A percentile compares a stretch with the other conserved stretches of the same genome.
phyloP scores from a whole-genome alignment of 2,113 vertebrate genomes.

The Alethe castanea region DNA sequence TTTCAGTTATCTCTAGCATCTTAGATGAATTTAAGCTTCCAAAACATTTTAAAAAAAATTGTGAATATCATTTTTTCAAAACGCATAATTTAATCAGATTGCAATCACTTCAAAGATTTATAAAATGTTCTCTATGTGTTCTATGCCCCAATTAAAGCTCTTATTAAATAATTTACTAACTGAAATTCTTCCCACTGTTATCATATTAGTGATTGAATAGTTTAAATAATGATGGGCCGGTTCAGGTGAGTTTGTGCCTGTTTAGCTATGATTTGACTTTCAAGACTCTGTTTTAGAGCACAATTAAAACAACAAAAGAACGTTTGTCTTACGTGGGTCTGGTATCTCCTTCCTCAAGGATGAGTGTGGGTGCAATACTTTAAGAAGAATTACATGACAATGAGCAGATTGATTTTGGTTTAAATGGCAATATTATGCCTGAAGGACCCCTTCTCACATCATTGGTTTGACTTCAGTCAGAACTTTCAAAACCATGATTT shows the following conservation, averaged over 20 bases:
- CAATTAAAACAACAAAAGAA: neutral
- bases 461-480: neutral
- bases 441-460: neutral
- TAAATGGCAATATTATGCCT: neutral
- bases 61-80: neutral
- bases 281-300: neutral
- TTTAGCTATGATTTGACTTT: neutral
- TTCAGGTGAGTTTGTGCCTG: neutral
- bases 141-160: fast-evolving
- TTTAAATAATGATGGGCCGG: neutral
- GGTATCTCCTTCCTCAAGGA: neutral
- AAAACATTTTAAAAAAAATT: neutral
- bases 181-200: neutral
- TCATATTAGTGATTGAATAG: neutral
- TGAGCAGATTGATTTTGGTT: neutral
- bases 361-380: neutral
- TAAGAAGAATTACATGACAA: neutral
- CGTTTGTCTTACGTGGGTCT: neutral
- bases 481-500: neutral
- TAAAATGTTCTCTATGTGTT: neutral
- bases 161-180: neutral
- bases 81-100: neutral
- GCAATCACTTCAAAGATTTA: neutral
- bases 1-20: neutral
- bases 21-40: neutral